Percentiles rank a stretch among this genome's conserved stretches.
Conservation (phyloP, 2,888 invertebrate genomes). For the Drosophila koepferae region DNA sequence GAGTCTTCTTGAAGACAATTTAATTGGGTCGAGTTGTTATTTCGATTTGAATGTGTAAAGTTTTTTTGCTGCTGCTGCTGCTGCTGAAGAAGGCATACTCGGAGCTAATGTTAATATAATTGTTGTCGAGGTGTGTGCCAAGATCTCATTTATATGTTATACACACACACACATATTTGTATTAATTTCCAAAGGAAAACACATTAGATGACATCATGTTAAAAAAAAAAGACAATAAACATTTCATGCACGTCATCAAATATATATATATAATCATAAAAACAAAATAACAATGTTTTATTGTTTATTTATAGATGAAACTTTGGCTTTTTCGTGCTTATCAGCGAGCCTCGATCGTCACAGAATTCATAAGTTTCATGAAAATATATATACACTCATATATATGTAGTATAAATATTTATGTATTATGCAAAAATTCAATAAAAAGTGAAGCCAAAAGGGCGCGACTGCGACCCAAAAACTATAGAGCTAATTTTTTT, state of each 20-base stretch:
- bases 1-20: conserved; percentile 44
- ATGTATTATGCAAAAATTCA: conserved; percentile 64
- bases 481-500: neutral
- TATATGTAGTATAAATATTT: conserved; percentile 36
- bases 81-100: conserved; percentile 40
- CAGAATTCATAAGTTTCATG: conserved; percentile 50
- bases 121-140: conserved; percentile 48
- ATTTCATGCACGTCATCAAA: conserved; percentile 42
- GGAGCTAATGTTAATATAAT: conserved; percentile 53
- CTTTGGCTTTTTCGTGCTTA: conserved; percentile 41
- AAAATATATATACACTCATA: conserved; percentile 44
- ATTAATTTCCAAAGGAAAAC: conserved; percentile 5
- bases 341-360: conserved; percentile 55
- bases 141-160: conserved; percentile 5
- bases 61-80: conserved; percentile 13
- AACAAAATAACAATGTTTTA: conserved; percentile 12
- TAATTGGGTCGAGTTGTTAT: conserved; percentile 67
- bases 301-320: conserved; percentile 39
- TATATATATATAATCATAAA: neutral
- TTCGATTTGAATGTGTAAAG: conserved; percentile 54
- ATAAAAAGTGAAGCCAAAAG: conserved; percentile 40
- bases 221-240: conserved; percentile 16
- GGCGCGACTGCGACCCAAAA: conserved; percentile 59
- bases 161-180: conserved; percentile 1
- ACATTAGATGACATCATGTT: conserved; percentile 43